A percentile compares a stretch with the other conserved stretches of the same genome.
Evolutionary conservation across 2,797 vertebrate genomes (phyloP).

Genomic region (Pangasius larnaudii): DNA sequence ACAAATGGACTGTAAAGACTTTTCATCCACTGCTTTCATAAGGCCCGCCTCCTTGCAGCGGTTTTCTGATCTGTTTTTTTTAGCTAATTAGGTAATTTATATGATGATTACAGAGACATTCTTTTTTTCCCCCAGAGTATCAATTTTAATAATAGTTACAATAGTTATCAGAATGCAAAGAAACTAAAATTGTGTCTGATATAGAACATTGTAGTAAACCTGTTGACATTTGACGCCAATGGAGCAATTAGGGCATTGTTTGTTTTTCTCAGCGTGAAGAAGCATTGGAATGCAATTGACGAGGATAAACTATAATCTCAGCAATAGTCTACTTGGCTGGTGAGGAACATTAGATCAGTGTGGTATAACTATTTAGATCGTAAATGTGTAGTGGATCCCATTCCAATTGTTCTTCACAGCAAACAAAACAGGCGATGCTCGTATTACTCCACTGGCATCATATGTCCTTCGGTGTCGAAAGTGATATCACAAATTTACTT

Average conservation of each 20-base stretch:
- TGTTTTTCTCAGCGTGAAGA: not conserved
- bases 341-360: not conserved
- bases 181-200: not conserved
- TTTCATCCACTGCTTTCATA: too few species aligned
- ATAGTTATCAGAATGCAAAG: too few species aligned
- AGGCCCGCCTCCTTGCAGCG: not conserved
- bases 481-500: not conserved
- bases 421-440: not conserved
- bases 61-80: not conserved
- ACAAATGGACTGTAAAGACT: too few species aligned
- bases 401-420: not conserved
- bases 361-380: not conserved
- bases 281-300: not conserved
- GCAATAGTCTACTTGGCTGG: not conserved
- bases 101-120: not conserved
- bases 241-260: not conserved
- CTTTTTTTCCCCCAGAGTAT: not conserved
- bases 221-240: not conserved
- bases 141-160: too few species aligned
- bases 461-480: not conserved
- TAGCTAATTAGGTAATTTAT: not conserved
- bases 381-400: not conserved
- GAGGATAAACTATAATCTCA: not conserved
- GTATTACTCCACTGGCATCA: not conserved
- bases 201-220: not conserved